Evolutionary conservation across 2,888 invertebrate genomes (phyloP), one percentile per base, ranked within the genome.

Genomic region (Koerneria pararmatus): DNA sequence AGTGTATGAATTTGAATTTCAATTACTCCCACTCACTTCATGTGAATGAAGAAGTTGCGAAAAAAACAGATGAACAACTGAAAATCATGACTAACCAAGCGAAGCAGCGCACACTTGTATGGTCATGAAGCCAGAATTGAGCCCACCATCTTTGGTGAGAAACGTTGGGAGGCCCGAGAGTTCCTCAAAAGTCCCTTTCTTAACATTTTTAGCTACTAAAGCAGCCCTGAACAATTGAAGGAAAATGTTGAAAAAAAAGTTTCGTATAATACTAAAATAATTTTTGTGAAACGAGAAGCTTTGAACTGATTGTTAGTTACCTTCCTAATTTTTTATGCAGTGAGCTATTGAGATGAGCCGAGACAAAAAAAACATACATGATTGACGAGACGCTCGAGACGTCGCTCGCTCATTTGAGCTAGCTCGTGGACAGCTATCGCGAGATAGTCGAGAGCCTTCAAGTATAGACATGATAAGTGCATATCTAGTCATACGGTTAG

Each of bases 111-210:
- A 89, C 71, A 88, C 88, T 78, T 89, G 89, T 11, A 89, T 88
- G 69, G 89, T 85, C 89, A 89, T 89, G 79, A 89, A 89, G 1
- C 89, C 89, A 11, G 88, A 89, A 81, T 89, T 89, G 11, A 89
- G 85, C 0, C 89, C 89, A n/a, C 89, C 89, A 56, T 89, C 87
- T 66, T 87, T 85, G 1, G 88, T 88, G 69, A 89, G 83, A 82
- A 89, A 89, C 0, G 89, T 88, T 1, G 89, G 89, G 11, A 89
- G 83, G 66, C 88, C 89, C 77, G 88, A 88, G 66, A 88, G 84
- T 22, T 87, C 87, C 74, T 88, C 64, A 4, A 0, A 31, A 48
- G 24, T 22, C 3, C n/a, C n/a, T n/a, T n/a, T n/a, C n/a, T n/a
- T n/a, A n/a, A n/a, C n/a, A n/a, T n/a, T 1, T 53, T n/a, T 1